phyloP scores from a whole-genome alignment of 2,888 invertebrate genomes.

The Eupithecia abbreviata region DNA sequence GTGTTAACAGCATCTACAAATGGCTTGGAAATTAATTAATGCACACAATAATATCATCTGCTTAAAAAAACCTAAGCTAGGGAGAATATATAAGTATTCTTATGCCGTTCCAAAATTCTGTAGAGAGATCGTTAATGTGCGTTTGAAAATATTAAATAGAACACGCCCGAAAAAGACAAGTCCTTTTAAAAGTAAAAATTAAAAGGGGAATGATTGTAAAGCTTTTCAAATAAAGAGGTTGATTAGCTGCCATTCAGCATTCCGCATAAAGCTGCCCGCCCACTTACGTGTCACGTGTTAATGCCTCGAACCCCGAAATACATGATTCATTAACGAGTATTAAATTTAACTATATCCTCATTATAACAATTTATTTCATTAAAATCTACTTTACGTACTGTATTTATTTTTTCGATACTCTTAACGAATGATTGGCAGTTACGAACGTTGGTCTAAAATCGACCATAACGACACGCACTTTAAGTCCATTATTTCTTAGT shows the following conservation, averaged over 20 bases:
- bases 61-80: slow-evolving; percentile 38
- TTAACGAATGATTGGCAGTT: slow-evolving; percentile 79
- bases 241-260: slow-evolving; percentile 36
- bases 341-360: slow-evolving; percentile 80
- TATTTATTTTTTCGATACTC: slow-evolving; percentile 55
- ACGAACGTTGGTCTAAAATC: slow-evolving; percentile 55
- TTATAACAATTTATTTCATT: slow-evolving; percentile 76
- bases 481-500: slow-evolving; percentile 44
- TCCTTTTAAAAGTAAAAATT: slow-evolving; percentile 41
- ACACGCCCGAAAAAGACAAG: slow-evolving; percentile 38
- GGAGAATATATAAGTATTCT: slow-evolving; percentile 53
- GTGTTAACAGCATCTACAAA: slow-evolving; percentile 74
- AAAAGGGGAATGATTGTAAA: slow-evolving; percentile 54
- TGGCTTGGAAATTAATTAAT: slow-evolving; percentile 48
- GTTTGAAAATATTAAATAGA: slow-evolving; percentile 54
- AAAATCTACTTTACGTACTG: slow-evolving; percentile 71
- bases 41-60: slow-evolving; percentile 39
- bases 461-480: slow-evolving; percentile 52
- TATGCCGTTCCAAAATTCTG: slow-evolving; percentile 48
- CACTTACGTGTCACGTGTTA: slow-evolving; percentile 46
- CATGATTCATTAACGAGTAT: slow-evolving; percentile 76
- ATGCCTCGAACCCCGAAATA: slow-evolving; percentile 58
- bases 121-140: slow-evolving; percentile 68
- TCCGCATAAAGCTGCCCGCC: slow-evolving; percentile 22
- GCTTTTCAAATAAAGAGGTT: slow-evolving; percentile 38